Evolutionary conservation across 2,888 invertebrate species (phyloP).

Genomic region (Pachymerium ferrugineum): DNA sequence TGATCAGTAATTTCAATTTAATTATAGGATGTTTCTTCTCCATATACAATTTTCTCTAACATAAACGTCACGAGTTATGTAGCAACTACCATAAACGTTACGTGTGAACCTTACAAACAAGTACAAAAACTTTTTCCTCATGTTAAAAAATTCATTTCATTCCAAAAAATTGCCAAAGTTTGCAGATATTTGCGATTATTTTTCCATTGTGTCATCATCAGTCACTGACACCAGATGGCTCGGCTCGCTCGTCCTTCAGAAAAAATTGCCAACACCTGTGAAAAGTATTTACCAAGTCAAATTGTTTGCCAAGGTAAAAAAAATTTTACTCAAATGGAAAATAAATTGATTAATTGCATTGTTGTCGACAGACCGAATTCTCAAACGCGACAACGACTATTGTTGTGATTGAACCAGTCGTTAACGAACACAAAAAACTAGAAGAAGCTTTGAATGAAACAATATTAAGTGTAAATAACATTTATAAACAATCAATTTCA

Average conservation of each 20-base stretch:
- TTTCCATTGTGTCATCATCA: not conserved
- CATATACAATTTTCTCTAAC: not conserved
- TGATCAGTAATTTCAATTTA: not conserved
- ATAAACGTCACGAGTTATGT: not conserved
- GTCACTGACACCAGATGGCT: not conserved
- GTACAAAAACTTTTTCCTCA: not conserved
- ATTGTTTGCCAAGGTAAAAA: not conserved
- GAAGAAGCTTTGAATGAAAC: constrained; percentile 10
- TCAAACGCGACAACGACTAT: constrained; percentile 1
- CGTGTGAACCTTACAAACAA: not conserved
- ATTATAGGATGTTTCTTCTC: not conserved
- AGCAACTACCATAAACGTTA: not conserved
- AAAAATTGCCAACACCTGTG: not conserved
- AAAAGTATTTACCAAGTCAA: not conserved
- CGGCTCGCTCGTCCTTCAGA: not conserved
- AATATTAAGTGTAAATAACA: not conserved
- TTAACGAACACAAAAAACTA: not conserved
- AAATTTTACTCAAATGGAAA: not conserved
- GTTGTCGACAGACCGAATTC: not conserved
- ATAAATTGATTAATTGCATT: not conserved
- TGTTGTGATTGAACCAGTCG: not conserved
- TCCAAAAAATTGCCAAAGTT: too few species aligned
- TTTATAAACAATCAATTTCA: too few species aligned
- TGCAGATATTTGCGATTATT: not conserved
- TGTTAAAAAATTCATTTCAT: not conserved